Evolutionary conservation across 2,888 invertebrate species (phyloP).

Genomic region (Polylopha cassiicola): DNA sequence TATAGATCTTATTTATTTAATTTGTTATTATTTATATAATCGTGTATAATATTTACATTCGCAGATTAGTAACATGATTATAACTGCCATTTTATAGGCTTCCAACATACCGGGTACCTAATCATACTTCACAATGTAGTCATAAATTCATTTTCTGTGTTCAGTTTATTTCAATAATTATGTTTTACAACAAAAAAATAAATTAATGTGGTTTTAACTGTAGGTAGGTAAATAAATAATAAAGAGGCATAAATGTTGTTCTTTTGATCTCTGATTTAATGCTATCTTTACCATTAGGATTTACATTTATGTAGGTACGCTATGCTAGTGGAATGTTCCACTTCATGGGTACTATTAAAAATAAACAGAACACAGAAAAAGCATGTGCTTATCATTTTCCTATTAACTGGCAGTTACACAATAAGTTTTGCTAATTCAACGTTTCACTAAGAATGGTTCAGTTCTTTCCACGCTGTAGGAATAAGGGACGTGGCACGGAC

Average conservation of each 20-base stretch:
- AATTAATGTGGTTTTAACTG: no score
- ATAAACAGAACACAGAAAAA: constrained; percentile 11
- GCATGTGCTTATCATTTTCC: constrained; percentile 24
- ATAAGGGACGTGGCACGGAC: constrained; percentile 71
- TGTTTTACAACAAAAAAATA: constrained; percentile 2
- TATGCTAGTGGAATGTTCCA: no score
- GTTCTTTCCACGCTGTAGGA: constrained; percentile 65
- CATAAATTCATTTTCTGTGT: constrained; percentile 1
- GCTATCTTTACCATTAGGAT: no score
- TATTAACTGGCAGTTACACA: constrained; percentile 64
- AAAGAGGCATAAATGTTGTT: no score
- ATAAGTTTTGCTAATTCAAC: constrained; percentile 54
- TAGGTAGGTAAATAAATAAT: no score
- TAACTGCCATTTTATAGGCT: constrained; percentile 59
- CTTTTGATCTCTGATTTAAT: no score
- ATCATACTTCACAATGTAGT: constrained; percentile 5
- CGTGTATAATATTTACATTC: constrained; percentile 70
- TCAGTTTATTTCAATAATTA: constrained; percentile 16
- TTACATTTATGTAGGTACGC: no score
- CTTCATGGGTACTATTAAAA: no score
- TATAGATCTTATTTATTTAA: constrained; percentile 69
- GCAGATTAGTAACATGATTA: constrained; percentile 54
- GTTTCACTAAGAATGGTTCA: constrained; percentile 62
- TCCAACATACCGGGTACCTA: constrained; percentile 12
- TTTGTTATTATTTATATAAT: constrained; percentile 69